phyloP scores from a whole-genome alignment of 1,140 invertebrate species.

The Procambarus virginalis region DNA sequence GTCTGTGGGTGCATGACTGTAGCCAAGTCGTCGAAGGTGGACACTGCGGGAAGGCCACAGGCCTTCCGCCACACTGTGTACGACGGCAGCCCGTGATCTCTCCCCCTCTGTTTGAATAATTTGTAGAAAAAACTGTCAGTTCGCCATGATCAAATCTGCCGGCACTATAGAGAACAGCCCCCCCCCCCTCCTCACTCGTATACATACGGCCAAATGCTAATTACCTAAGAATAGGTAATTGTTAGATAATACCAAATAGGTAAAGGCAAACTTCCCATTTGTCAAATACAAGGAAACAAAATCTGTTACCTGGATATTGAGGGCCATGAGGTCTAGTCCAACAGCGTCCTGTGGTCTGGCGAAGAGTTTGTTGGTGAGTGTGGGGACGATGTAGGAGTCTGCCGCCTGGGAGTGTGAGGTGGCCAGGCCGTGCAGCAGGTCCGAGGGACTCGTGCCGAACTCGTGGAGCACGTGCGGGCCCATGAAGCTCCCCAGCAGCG shows the following conservation, averaged over 20 bases:
- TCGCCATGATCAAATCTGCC: too few species aligned
- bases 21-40: constrained; percentile 82
- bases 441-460: constrained; percentile 15
- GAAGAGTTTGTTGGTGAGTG: constrained; percentile 76
- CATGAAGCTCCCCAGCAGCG: background rate
- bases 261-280: too few species aligned
- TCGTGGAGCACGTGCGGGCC: background rate
- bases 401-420: constrained; percentile 3
- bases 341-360: constrained; percentile 74
- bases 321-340: constrained; percentile 87
- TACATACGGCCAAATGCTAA: too few species aligned
- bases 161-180: too few species aligned
- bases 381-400: constrained; percentile 43
- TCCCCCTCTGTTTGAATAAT: constrained; percentile 80
- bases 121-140: too few species aligned
- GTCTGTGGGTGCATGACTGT: constrained; percentile 75
- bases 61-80: constrained; percentile 87
- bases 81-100: constrained; percentile 89
- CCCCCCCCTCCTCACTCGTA: too few species aligned
- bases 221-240: too few species aligned
- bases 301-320: constrained; percentile 81
- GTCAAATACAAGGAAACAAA: too few species aligned
- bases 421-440: constrained; percentile 26
- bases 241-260: too few species aligned
- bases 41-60: constrained; percentile 81